phyloP scores from a whole-genome alignment of 2,797 vertebrate species.

The Alexandromys oeconomus region DNA sequence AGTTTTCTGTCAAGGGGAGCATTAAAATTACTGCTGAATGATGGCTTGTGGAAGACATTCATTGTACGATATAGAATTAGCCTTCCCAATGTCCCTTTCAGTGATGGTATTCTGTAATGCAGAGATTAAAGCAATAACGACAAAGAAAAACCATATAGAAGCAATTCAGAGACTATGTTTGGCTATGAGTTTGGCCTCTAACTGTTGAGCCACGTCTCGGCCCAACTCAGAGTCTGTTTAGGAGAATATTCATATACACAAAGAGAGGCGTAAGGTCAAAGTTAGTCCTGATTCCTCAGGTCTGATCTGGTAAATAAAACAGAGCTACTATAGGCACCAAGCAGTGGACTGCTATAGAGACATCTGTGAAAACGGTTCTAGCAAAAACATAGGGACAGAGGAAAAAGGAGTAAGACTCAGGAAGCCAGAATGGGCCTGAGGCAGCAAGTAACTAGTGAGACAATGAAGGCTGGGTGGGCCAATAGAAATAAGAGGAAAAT shows the following conservation, averaged over 20 bases:
- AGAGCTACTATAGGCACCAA: not conserved
- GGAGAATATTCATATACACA: not conserved
- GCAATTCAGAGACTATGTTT: not conserved
- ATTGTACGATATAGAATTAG: not conserved
- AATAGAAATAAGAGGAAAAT: not conserved
- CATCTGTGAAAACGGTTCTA: not conserved
- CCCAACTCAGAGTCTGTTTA: not conserved
- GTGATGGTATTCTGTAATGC: not conserved
- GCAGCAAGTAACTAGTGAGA: not conserved
- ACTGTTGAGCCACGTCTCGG: not conserved
- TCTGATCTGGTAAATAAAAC: not conserved
- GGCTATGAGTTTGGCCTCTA: not conserved
- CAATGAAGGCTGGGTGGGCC: not conserved
- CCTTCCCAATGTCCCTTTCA: not conserved
- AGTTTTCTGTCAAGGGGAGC: not conserved
- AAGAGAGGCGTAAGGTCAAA: constrained; percentile 22
- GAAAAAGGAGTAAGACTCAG: not conserved
- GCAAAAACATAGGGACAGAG: not conserved
- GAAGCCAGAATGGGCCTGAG: not conserved
- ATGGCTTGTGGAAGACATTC: not conserved
- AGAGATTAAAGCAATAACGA: not conserved
- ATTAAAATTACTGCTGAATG: constrained; percentile 8
- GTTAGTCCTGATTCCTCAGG: not conserved
- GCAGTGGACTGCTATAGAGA: not conserved
- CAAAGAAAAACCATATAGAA: not conserved